Evolutionary conservation across 2,113 vertebrate genomes (phyloP).

Genomic region (Corythaeola cristata): DNA sequence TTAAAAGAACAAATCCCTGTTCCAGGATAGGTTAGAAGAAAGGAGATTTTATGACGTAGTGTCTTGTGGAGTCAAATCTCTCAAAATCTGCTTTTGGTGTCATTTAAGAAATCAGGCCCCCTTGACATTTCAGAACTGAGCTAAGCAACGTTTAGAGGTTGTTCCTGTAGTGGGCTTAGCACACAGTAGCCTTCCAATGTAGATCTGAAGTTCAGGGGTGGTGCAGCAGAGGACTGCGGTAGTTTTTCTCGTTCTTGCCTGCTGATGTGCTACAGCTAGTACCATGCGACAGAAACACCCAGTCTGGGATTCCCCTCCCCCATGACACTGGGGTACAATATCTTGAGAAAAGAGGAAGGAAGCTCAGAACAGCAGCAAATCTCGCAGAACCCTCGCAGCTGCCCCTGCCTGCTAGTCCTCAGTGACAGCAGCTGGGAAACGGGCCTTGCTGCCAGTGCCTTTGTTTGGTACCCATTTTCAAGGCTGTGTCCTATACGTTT

Average conservation of each 20-base stretch:
- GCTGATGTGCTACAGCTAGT: neutral
- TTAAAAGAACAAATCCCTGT: fast-evolving
- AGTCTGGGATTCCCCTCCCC: constrained; percentile 43
- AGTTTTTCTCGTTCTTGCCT: neutral
- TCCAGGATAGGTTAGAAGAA: neutral
- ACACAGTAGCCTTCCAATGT: fast-evolving
- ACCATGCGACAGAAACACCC: neutral
- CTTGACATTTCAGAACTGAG: fast-evolving
- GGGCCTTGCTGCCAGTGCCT: neutral
- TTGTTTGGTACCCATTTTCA: fast-evolving
- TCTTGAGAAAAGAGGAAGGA: constrained; percentile 80
- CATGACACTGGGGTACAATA: neutral
- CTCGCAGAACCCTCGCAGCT: neutral
- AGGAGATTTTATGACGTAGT: neutral
- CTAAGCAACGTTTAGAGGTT: fast-evolving
- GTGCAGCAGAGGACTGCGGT: fast-evolving
- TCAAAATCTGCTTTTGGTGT: too few relatives aligned
- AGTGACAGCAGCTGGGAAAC: neutral
- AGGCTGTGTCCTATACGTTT: fast-evolving
- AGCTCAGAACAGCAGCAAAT: constrained; percentile 52
- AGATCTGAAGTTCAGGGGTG: fast-evolving
- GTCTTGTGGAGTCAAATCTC: neutral
- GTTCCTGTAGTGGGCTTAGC: neutral
- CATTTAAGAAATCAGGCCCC: neutral
- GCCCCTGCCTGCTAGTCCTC: neutral